These are phyloP conservation scores for Heteronetta atricapilla DNA, from an alignment of 2,113 vertebrate species.

Conservation along the genomic window DNA sequence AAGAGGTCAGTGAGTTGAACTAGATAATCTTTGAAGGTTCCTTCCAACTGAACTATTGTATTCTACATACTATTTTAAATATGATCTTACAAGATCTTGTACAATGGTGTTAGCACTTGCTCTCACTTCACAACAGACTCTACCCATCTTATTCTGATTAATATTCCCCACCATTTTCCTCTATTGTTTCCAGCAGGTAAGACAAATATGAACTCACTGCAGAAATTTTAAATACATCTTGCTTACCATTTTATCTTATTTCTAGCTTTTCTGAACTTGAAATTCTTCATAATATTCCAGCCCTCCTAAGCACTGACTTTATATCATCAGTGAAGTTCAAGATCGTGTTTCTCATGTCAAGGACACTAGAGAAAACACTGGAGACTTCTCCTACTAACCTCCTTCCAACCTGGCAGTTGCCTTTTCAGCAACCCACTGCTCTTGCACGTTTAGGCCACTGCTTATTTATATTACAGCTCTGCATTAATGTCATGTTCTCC, in stretches of 20 bases:
- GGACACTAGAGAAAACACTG: background rate
- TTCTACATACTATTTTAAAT: background rate
- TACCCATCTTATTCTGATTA: background rate
- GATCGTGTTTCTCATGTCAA: background rate
- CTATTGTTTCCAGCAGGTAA: background rate
- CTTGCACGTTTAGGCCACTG: background rate
- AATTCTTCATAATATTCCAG: background rate
- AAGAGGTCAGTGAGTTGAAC: no score
- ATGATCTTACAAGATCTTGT: background rate
- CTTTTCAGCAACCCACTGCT: background rate
- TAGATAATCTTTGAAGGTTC: no score
- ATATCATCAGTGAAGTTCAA: background rate
- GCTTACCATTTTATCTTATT: background rate
- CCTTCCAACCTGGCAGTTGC: background rate
- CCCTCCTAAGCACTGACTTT: background rate
- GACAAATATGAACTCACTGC: background rate
- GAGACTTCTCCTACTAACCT: background rate
- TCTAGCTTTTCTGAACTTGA: background rate
- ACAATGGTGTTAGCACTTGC: background rate
- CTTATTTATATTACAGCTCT: background rate
- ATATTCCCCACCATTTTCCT: background rate
- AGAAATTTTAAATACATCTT: background rate
- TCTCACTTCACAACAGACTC: background rate
- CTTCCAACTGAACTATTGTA: background rate
- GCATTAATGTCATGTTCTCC: background rate